These are phyloP conservation scores for Macrocentrus cingulum DNA, from an alignment of 1,140 invertebrate genomes.

Conservation along the genomic window DNA sequence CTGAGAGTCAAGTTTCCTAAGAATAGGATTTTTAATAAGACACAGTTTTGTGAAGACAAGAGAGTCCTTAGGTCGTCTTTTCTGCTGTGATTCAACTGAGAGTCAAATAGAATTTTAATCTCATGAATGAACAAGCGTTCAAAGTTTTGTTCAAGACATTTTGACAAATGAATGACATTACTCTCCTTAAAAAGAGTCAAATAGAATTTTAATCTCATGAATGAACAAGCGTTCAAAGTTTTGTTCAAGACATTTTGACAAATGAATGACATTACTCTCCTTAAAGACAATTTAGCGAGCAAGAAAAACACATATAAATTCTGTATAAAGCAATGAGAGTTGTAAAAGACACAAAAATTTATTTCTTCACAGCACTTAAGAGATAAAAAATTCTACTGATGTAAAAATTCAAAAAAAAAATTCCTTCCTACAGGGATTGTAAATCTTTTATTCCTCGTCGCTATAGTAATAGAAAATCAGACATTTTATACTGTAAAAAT, in stretches of 20 bases:
- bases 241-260: neutral
- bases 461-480: no score
- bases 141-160: neutral
- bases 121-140: neutral
- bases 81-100: neutral
- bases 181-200: neutral
- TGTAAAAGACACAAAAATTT: no score
- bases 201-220: neutral
- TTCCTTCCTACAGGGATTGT: no score
- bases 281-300: no score
- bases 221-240: neutral
- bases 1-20: neutral
- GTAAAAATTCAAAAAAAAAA: no score
- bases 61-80: neutral
- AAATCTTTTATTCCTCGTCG: no score
- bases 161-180: slow-evolving; percentile 6
- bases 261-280: slow-evolving; percentile 3
- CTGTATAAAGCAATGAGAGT: no score
- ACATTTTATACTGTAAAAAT: no score
- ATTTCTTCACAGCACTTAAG: no score
- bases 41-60: neutral
- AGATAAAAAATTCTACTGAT: no score
- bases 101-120: neutral
- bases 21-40: neutral
- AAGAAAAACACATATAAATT: no score